These are phyloP conservation scores for Gobionotothen gibberifrons DNA, from an alignment of 2,797 vertebrate genomes.

Conservation along the genomic window DNA sequence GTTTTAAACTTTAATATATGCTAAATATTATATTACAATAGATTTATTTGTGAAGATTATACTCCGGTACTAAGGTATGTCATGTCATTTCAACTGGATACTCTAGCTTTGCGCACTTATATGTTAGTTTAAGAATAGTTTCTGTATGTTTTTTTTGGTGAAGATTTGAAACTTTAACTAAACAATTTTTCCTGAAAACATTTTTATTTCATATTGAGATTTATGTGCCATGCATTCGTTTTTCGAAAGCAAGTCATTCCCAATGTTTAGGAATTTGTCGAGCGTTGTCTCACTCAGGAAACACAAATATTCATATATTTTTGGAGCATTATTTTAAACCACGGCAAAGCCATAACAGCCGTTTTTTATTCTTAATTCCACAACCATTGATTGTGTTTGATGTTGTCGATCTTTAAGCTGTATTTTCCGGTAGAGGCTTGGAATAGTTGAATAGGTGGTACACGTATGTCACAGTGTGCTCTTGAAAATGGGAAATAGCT, in stretches of 20 bases:
- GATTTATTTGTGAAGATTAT: background rate
- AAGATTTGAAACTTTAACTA: background rate
- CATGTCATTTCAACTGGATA: background rate
- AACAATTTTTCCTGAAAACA: background rate
- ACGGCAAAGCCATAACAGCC: slow-evolving; percentile 3
- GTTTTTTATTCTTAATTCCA: slow-evolving; percentile 11
- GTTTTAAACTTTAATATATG: background rate
- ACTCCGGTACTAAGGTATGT: background rate
- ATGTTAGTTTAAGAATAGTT: background rate
- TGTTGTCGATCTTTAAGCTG: background rate
- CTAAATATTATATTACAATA: background rate
- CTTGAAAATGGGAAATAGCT: slow-evolving; percentile 66
- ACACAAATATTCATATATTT: background rate
- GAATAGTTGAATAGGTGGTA: slow-evolving; percentile 29
- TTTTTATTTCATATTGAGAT: background rate
- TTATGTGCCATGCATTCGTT: background rate
- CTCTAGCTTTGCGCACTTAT: background rate
- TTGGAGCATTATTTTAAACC: background rate
- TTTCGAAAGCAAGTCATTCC: background rate
- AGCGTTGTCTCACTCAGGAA: background rate
- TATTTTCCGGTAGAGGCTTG: slow-evolving; percentile 15
- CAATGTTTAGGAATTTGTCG: background rate
- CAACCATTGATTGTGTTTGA: slow-evolving; percentile 4
- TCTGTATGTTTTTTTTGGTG: background rate
- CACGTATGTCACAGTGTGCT: slow-evolving; percentile 37